These are phyloP conservation scores for Chiloscyllium plagiosum DNA, from an alignment of 2,113 vertebrate genomes.

Conservation along the genomic window DNA sequence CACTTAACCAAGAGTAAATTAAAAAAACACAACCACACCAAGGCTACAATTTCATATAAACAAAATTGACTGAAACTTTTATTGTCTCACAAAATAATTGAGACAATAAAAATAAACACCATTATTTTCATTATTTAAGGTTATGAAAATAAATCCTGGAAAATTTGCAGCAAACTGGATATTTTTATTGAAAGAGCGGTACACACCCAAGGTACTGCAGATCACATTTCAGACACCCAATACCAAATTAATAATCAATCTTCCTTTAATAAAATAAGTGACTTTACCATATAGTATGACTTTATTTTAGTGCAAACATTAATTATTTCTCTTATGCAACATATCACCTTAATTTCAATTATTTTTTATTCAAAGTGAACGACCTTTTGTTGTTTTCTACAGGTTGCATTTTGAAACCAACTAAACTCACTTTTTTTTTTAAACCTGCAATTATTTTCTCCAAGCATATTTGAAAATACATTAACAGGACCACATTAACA, in stretches of 20 bases:
- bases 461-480: not conserved
- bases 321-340: constrained; percentile 19
- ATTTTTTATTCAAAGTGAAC: not conserved
- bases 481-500: not conserved
- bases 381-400: not conserved
- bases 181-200: constrained; percentile 14
- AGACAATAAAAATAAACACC: constrained; percentile 19
- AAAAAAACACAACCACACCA: not conserved
- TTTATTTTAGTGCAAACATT: constrained; percentile 33
- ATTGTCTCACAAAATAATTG: not conserved
- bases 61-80: not conserved
- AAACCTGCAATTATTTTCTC: not conserved
- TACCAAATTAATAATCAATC: constrained; percentile 23
- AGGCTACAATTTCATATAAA: not conserved
- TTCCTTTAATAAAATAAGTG: not conserved
- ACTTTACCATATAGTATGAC: constrained; percentile 17
- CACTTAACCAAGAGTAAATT: not conserved
- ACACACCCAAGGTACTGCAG: constrained; percentile 5
- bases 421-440: not conserved
- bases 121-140: not conserved
- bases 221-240: constrained; percentile 17
- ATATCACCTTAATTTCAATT: not conserved
- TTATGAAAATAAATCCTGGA: constrained; percentile 24
- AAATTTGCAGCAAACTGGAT: constrained; percentile 28
- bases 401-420: not conserved